Evolutionary conservation across 2,888 invertebrate species (phyloP).

Genomic region (Scaptomyza flava): DNA sequence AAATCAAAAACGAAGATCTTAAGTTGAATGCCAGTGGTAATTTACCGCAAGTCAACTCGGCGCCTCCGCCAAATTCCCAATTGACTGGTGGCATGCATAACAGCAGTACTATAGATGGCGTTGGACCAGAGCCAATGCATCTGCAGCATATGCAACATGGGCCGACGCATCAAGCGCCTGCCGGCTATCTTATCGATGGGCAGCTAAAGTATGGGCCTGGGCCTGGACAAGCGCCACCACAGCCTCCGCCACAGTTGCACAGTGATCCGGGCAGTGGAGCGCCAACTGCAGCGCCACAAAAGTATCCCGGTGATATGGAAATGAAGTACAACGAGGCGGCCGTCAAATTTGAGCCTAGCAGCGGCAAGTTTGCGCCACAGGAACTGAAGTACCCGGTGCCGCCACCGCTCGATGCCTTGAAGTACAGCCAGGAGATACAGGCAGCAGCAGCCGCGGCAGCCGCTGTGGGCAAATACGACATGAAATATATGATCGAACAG

Average conservation of each 20-base stretch:
- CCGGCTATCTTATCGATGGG: slow-evolving; percentile 80
- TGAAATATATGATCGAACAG: slow-evolving; percentile 83
- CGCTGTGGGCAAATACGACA: slow-evolving; percentile 82
- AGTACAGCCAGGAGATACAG: slow-evolving; percentile 83
- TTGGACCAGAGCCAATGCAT: slow-evolving; percentile 81
- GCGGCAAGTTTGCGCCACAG: slow-evolving; percentile 79
- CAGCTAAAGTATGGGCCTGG: slow-evolving; percentile 76
- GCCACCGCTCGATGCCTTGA: slow-evolving; percentile 79
- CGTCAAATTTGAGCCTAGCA: slow-evolving; percentile 77
- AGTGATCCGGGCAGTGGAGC: slow-evolving; percentile 65
- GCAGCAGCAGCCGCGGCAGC: slow-evolving; percentile 77
- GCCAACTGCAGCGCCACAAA: slow-evolving; percentile 64
- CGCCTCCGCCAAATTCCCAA: slow-evolving; percentile 47
- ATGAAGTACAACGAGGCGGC: slow-evolving; percentile 82
- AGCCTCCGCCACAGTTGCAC: slow-evolving; percentile 70
- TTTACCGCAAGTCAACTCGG: slow-evolving; percentile 42
- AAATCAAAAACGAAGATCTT: slow-evolving; percentile 85
- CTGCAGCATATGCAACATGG: slow-evolving; percentile 74
- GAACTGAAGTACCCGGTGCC: slow-evolving; percentile 85
- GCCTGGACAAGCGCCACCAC: slow-evolving; percentile 62
- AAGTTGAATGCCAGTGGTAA: slow-evolving; percentile 65
- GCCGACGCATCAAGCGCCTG: slow-evolving; percentile 66
- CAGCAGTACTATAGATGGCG: slow-evolving; percentile 65
- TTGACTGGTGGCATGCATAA: slow-evolving; percentile 59
- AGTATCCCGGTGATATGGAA: slow-evolving; percentile 83